These are phyloP conservation scores for Galendromus occidentalis DNA, from an alignment of 1,140 invertebrate species.

Conservation along the genomic window DNA sequence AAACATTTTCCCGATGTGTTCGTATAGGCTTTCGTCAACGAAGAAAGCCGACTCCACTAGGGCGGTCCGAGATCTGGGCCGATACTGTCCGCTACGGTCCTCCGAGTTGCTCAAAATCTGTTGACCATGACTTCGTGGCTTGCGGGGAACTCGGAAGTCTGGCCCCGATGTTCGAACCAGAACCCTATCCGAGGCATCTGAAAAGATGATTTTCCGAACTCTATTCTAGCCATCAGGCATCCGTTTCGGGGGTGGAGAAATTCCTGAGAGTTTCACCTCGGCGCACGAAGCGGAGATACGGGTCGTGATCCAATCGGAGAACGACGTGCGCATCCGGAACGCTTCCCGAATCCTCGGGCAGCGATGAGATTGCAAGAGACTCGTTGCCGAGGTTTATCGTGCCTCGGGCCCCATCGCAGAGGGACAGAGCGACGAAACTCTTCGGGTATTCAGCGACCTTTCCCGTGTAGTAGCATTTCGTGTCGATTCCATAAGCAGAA, in stretches of 20 bases:
- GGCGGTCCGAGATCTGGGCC: background rate
- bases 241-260: too few relatives aligned
- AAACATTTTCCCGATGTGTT: background rate
- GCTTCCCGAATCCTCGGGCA: background rate
- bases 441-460: background rate
- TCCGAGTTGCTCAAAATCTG: background rate
- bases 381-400: background rate
- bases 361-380: background rate
- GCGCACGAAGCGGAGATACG: background rate
- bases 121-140: background rate
- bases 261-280: background rate
- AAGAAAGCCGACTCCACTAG: background rate
- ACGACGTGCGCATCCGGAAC: background rate
- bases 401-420: background rate
- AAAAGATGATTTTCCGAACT: background rate
- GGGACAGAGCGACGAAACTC: background rate
- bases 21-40: slow-evolving; percentile 1
- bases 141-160: background rate
- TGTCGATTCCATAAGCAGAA: background rate
- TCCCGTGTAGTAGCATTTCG: background rate
- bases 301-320: background rate
- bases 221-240: too few relatives aligned
- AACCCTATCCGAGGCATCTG: background rate
- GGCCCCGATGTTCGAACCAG: background rate
- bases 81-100: background rate